Conservation (phyloP, 2,797 vertebrate species). For the Bradypus variegatus region DNA sequence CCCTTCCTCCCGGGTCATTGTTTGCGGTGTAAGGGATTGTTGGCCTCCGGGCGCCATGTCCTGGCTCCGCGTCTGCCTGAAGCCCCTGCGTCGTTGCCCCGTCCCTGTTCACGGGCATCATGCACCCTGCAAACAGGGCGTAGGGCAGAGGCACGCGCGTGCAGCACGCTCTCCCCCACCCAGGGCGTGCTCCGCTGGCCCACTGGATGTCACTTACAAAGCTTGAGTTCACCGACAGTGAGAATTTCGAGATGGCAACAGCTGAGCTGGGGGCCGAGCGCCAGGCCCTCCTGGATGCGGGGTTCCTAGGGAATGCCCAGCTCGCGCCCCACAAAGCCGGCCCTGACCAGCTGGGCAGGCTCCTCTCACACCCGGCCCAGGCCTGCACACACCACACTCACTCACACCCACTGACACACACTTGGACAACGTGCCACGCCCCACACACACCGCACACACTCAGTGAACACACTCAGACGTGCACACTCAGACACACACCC, state of each 20-base stretch:
- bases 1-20: accelerated
- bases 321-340: accelerated
- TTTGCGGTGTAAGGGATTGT: accelerated
- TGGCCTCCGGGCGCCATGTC: background rate
- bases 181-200: background rate
- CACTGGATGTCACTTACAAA: background rate
- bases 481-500: too few relatives aligned
- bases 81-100: too few relatives aligned
- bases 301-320: accelerated
- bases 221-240: background rate
- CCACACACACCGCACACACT: too few relatives aligned
- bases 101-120: too few relatives aligned
- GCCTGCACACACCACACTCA: accelerated
- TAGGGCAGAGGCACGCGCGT: accelerated
- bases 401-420: too few relatives aligned
- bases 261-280: accelerated
- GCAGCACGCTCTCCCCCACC: background rate
- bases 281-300: background rate
- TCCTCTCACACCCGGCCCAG: background rate
- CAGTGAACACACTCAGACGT: too few relatives aligned
- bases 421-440: background rate
- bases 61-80: background rate
- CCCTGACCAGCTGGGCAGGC: too few relatives aligned
- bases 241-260: background rate
- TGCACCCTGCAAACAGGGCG: too few relatives aligned